phyloP scores from a whole-genome alignment of 2,888 invertebrate species.

The Achlya flavicornis region DNA sequence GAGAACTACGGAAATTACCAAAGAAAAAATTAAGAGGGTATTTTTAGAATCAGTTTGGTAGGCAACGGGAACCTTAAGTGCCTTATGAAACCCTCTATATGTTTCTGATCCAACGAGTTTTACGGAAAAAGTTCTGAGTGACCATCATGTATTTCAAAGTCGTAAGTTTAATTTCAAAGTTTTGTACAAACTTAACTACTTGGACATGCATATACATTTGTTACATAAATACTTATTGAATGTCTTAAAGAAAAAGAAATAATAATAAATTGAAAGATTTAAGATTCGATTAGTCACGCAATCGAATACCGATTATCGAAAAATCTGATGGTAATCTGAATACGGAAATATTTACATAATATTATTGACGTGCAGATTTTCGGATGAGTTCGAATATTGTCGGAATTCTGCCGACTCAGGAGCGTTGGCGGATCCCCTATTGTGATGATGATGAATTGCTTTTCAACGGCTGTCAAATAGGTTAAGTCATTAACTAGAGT shows the following conservation, averaged over 20 bases:
- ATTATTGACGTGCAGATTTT: conserved; percentile 23
- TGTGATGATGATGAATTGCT: conserved; percentile 74
- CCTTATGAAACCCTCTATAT: neutral
- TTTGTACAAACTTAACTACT: too few relatives aligned
- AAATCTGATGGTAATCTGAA: conserved; percentile 17
- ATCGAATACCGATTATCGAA: conserved; percentile 35
- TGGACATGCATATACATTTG: too few relatives aligned
- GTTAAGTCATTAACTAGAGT: conserved; percentile 65
- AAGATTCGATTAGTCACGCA: conserved; percentile 25
- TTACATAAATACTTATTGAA: too few relatives aligned
- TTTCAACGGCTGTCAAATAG: conserved; percentile 30
- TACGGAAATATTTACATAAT: conserved; percentile 11
- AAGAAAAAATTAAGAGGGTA: neutral
- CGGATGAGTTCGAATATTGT: conserved; percentile 24
- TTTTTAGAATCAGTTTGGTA: neutral
- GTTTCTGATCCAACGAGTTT: neutral
- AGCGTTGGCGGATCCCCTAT: conserved; percentile 43
- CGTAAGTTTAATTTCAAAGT: too few relatives aligned
- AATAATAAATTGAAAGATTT: conserved; percentile 23
- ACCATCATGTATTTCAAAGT: neutral
- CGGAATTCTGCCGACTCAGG: conserved; percentile 37
- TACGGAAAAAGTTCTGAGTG: neutral
- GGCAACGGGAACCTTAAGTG: neutral
- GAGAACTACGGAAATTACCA: neutral
- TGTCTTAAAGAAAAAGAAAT: neutral